Evolutionary conservation across 2,888 invertebrate species (phyloP).

Genomic region (Tortrix viridana): DNA sequence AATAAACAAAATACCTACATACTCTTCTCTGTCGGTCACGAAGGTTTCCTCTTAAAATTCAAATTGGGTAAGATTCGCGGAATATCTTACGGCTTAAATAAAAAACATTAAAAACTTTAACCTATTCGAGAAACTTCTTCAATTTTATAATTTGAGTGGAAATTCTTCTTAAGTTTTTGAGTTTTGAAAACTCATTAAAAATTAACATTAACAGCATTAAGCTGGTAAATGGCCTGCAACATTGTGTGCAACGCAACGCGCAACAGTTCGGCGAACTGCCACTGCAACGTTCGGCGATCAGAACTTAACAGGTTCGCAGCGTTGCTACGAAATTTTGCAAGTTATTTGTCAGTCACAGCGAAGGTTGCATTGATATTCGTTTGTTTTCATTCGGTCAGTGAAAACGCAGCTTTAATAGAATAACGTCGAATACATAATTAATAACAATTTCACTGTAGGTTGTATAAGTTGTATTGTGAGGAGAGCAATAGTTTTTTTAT

Average conservation of each 20-base stretch:
- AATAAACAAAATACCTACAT: conserved; percentile 24
- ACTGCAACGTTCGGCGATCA: background rate
- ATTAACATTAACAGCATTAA: conserved; percentile 8
- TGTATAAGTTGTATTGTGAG: conserved; percentile 10
- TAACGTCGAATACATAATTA: conserved; percentile 11
- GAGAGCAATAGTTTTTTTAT: conserved; percentile 18
- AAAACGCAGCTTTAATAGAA: conserved; percentile 36
- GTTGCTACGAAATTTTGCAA: conserved; percentile 9
- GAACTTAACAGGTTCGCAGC: background rate
- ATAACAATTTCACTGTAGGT: conserved; percentile 12
- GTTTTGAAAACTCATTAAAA: conserved; percentile 14
- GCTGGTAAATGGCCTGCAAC: conserved; percentile 14
- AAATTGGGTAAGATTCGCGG: conserved; percentile 33
- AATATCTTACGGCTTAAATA: background rate
- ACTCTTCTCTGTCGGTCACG: conserved; percentile 17
- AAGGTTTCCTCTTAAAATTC: conserved; percentile 27
- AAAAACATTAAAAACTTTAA: conserved; percentile 3
- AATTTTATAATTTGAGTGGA: conserved; percentile 30
- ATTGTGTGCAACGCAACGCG: conserved; percentile 17
- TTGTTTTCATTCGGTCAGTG: conserved; percentile 35
- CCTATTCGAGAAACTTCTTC: conserved; percentile 23
- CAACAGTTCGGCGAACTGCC: conserved; percentile 24
- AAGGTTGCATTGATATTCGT: conserved; percentile 20
- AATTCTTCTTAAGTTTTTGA: conserved; percentile 13
- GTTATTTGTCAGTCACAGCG: conserved; percentile 14